Conservation (phyloP, 2,113 vertebrate genomes). For the Eurystomus gularis region DNA sequence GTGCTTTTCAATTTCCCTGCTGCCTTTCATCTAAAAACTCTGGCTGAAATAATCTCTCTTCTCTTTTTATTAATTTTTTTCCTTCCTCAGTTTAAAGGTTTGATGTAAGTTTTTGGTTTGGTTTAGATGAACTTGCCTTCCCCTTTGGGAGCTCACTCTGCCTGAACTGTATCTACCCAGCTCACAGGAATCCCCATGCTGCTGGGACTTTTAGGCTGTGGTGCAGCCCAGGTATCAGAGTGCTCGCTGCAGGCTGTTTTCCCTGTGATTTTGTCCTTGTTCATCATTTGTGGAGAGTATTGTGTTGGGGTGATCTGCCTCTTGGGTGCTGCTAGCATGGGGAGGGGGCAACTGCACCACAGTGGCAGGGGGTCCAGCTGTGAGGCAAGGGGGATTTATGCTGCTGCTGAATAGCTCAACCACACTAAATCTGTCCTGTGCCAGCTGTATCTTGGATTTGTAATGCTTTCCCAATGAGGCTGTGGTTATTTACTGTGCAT, state of each 20-base stretch:
- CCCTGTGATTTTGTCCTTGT: background rate
- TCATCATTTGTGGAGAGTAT: background rate
- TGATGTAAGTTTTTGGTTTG: background rate
- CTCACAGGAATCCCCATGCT: background rate
- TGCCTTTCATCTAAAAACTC: background rate
- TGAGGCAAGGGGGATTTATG: rapidly evolving
- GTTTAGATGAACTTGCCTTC: background rate
- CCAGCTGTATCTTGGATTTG: background rate
- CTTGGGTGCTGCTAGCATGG: background rate
- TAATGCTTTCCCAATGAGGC: background rate
- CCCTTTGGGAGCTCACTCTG: background rate
- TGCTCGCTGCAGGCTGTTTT: background rate
- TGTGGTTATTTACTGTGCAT: background rate
- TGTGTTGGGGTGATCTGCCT: background rate
- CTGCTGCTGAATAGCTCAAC: background rate
- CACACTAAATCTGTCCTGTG: background rate
- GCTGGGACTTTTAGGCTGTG: background rate
- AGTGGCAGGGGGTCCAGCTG: rapidly evolving
- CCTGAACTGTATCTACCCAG: background rate
- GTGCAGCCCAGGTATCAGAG: background rate
- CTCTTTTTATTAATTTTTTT: background rate
- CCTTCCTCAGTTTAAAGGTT: background rate
- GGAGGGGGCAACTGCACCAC: background rate
- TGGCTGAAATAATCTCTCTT: background rate
- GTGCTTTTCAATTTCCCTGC: background rate